Conservation (phyloP, 2,888 invertebrate species). For the Cryptus armator region DNA sequence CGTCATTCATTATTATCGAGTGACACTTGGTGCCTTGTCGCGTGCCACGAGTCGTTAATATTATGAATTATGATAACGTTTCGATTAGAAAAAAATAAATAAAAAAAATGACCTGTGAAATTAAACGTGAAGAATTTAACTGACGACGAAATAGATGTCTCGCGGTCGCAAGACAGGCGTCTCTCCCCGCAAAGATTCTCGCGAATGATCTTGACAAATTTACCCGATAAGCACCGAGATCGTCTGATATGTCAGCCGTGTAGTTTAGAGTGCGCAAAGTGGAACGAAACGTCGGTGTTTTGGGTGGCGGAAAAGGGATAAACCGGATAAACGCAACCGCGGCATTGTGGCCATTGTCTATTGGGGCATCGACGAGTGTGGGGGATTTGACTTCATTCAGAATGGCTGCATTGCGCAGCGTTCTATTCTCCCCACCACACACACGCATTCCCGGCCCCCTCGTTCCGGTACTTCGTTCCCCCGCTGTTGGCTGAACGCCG, state of each 20-base stretch:
- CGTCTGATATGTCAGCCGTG: background rate
- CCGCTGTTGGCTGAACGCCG: conserved; percentile 13
- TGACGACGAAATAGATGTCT: background rate
- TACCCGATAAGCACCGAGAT: background rate
- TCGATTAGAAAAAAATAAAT: background rate
- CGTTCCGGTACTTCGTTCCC: background rate
- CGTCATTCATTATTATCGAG: background rate
- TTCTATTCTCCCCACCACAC: too few relatives aligned
- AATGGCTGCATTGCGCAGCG: conserved; percentile 16
- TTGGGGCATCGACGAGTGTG: background rate
- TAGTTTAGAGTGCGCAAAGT: background rate
- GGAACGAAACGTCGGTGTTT: background rate
- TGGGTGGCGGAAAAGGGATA: background rate
- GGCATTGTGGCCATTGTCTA: conserved; percentile 15
- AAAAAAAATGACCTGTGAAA: background rate
- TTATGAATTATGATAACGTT: background rate
- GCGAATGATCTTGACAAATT: background rate
- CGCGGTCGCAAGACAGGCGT: background rate
- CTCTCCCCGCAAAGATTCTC: too few relatives aligned
- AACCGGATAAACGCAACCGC: background rate
- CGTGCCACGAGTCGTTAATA: background rate
- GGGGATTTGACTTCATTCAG: background rate
- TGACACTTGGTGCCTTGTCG: background rate
- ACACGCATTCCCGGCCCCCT: too few relatives aligned
- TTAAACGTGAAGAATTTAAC: background rate